Percentiles rank a stretch among this genome's conserved stretches.
These are phyloP conservation scores for Chlorospingus flavigularis DNA, from an alignment of 2,797 vertebrate genomes.

Conservation along the genomic window DNA sequence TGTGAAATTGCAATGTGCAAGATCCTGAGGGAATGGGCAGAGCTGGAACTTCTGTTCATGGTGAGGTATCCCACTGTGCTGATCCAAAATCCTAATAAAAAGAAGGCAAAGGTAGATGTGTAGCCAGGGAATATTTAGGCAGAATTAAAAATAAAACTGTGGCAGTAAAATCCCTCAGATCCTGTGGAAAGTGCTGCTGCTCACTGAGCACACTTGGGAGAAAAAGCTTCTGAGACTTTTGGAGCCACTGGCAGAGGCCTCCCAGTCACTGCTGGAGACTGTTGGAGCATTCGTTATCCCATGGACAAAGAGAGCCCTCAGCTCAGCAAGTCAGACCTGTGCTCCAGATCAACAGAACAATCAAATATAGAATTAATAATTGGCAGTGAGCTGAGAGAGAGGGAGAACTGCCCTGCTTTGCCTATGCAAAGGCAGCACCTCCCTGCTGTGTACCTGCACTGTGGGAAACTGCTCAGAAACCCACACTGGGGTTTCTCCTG, in stretches of 20 bases:
- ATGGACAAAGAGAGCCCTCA: neutral
- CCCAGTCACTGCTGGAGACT: neutral
- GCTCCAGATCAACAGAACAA: neutral
- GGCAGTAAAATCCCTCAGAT: neutral
- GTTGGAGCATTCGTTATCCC: neutral
- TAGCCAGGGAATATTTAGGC: neutral
- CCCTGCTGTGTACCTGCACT: neutral
- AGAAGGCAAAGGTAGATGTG: neutral
- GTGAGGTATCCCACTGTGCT: neutral
- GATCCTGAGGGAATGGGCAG: neutral
- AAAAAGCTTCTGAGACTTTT: neutral
- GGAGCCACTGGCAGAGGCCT: neutral
- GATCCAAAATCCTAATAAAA: neutral
- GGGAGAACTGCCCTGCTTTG: neutral
- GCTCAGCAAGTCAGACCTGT: neutral
- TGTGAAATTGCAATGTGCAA: neutral
- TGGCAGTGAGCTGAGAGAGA: neutral
- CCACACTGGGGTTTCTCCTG: neutral
- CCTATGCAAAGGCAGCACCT: neutral
- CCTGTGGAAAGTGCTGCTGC: neutral
- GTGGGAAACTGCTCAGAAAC: conserved; percentile 29
- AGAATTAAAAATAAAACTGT: neutral
- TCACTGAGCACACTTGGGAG: neutral
- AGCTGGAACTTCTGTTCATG: neutral
- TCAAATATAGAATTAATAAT: neutral